Percentiles rank a stretch among this genome's conserved stretches.
These are phyloP conservation scores for Aphodius sticticus DNA, from an alignment of 2,888 invertebrate genomes.

Conservation along the genomic window DNA sequence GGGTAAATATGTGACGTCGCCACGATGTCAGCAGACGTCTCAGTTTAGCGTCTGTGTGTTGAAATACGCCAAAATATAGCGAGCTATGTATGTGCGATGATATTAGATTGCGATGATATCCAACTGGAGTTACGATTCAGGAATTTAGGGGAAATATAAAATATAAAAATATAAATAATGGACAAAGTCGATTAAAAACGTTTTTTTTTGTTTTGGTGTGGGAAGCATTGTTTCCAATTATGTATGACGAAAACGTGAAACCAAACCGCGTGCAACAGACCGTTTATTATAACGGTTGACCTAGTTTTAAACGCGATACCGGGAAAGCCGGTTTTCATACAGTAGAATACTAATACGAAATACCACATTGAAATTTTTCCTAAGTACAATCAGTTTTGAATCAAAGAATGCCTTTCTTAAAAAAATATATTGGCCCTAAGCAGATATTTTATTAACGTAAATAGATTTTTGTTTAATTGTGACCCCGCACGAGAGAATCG, in stretches of 20 bases:
- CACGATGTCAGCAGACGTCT: not conserved
- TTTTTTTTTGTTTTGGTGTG: not conserved
- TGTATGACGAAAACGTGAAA: not conserved
- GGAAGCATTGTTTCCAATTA: not conserved
- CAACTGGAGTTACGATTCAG: not conserved
- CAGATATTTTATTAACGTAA: no score
- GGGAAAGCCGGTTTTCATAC: not conserved
- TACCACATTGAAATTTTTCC: no score
- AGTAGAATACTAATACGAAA: not conserved
- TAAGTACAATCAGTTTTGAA: no score
- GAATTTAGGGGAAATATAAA: not conserved
- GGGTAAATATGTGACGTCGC: not conserved
- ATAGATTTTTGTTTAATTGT: no score
- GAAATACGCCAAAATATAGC: not conserved
- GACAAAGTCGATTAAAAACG: not conserved
- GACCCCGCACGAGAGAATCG: no score
- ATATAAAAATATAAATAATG: not conserved
- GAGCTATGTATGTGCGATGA: not conserved
- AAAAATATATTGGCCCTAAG: no score
- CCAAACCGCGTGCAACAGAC: not conserved
- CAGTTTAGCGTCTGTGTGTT: not conserved
- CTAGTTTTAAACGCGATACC: not conserved
- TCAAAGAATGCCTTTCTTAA: no score
- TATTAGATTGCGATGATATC: not conserved
- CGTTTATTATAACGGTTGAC: not conserved